Base-by-base conservation (phyloP, 2,888 invertebrate genomes). In the Lordiphosa andalusiaca region DNA sequence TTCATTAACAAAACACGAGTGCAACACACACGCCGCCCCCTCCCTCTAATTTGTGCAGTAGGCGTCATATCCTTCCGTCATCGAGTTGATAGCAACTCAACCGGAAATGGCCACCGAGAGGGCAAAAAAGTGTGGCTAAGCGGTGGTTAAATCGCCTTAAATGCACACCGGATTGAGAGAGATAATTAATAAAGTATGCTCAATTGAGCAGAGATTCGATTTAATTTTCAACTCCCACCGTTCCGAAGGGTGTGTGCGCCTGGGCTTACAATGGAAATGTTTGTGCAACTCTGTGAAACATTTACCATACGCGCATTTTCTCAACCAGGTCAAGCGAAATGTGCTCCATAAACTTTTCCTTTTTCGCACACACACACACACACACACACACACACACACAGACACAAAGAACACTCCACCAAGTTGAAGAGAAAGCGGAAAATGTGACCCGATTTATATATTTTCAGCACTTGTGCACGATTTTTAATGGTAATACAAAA, bases 381-480 rank as follows among this genome's bases (percentile, higher is more conserved):
- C 19, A 47, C 49, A 42, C 38, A 53, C 51, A 53, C 48, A 65
- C n/a, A n/a, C n/a, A n/a, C n/a, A 19, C 19, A 47, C 49, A 42
- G 42, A 53, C 51, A 53, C 48, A 66, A 69, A 51, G 71, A 64
- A 68, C 58, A 58, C 66, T 63, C 63, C 69, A 56, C 10, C 38
- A 9, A 42, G 39, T 48, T 47, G 23, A 44, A 52, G 51, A 53
- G 51, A 69, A 61, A 69, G 55, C 58, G 49, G 53, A 61, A 59
- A 50, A 25, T 49, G 53, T 72, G 73, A 72, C 69, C 73, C 65
- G 69, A 70, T 67, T 69, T 37, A 41, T 48, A 48, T 60, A 50
- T 53, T 54, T 50, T 53, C 53, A 16, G 35, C 46, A 61, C 50
- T 63, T 46, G 60, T 39, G 50, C 64, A 62, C 53, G 65, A 64